A percentile compares a stretch with the other conserved stretches of the same genome.
phyloP scores from a whole-genome alignment of 2,888 invertebrate species.

The Pomacea canaliculata region DNA sequence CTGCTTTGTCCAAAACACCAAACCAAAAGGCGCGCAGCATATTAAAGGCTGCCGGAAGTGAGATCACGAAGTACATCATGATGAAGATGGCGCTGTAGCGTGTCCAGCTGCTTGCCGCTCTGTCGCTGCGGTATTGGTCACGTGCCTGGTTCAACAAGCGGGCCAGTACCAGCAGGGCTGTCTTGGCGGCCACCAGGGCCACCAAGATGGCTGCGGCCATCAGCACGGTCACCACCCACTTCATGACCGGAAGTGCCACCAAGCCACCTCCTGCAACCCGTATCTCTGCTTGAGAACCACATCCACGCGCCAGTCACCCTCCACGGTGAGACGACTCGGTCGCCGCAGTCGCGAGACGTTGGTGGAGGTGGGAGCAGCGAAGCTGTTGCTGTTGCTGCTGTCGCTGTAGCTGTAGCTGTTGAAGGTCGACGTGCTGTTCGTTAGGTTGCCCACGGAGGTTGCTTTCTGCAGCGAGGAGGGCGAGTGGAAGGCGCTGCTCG shows the following conservation, averaged over 20 bases:
- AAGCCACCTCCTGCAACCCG: not conserved
- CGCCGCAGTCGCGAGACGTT: not conserved
- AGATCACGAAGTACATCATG: conserved; percentile 27
- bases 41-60: conserved; percentile 43
- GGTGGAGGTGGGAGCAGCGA: not conserved
- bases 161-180: conserved; percentile 38
- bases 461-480: too few species aligned
- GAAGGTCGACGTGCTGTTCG: not conserved
- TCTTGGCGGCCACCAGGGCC: conserved; percentile 36
- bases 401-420: not conserved
- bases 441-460: too few species aligned
- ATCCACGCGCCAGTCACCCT: conserved; percentile 14
- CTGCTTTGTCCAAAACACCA: conserved; percentile 41
- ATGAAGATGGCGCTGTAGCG: conserved; percentile 23
- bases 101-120: conserved; percentile 25
- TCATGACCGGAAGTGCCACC: conserved; percentile 30
- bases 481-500: too few species aligned
- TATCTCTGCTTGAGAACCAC: not conserved
- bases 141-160: conserved; percentile 24
- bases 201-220: conserved; percentile 34
- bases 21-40: conserved; percentile 45
- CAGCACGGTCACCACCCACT: conserved; percentile 44
- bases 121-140: not conserved
- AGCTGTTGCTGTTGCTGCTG: not conserved
- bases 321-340: not conserved